Conservation (phyloP, 2,113 vertebrate species). For the Mungos mungo region DNA sequence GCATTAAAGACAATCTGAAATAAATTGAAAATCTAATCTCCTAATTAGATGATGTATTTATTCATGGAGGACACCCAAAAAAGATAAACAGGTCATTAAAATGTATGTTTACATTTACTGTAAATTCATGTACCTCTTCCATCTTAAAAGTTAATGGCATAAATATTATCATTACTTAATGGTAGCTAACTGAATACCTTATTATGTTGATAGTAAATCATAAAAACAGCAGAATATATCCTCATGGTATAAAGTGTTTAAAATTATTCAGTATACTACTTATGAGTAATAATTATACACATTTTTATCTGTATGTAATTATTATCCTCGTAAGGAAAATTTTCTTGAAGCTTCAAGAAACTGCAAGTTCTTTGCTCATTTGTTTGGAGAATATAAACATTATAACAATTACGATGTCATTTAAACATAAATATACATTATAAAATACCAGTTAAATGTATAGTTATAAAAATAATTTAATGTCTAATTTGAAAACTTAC, state of each 20-base stretch:
- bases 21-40: conserved; percentile 39
- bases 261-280: not conserved
- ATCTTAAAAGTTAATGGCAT: conserved; percentile 53
- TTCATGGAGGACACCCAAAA: not conserved
- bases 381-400: not conserved
- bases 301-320: conserved; percentile 22
- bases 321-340: not conserved
- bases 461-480: not conserved
- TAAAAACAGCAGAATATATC: not conserved
- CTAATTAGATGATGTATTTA: conserved; percentile 48
- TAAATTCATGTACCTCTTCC: not conserved
- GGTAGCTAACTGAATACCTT: conserved; percentile 13
- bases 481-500: conserved; percentile 18
- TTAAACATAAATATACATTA: not conserved
- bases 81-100: conserved; percentile 56
- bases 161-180: conserved; percentile 51
- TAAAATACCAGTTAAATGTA: not conserved
- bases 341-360: conserved; percentile 42
- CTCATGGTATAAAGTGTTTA: not conserved
- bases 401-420: not conserved
- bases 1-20: conserved; percentile 35
- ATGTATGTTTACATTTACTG: conserved; percentile 43
- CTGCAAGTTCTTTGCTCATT: not conserved
- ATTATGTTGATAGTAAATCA: not conserved
- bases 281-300: not conserved